Base-by-base conservation (phyloP, 1,140 invertebrate species). In the Thaumatotibia leucotreta region DNA sequence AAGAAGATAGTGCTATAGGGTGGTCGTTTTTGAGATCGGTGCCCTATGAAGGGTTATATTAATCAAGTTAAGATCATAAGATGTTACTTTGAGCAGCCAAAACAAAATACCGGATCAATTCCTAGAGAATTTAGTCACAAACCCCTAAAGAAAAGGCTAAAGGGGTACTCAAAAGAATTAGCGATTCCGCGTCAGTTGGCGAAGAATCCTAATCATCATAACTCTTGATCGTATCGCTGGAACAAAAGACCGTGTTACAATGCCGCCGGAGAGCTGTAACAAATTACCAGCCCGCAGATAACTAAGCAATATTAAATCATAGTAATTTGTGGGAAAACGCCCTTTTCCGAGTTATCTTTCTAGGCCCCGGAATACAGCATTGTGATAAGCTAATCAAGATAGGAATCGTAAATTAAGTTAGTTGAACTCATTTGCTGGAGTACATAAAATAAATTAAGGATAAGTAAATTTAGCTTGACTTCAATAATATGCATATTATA, bases 221-320 rank as follows among this genome's bases (percentile, higher is more conserved):
- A 88, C 79, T 91, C 88, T 88, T 87, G 86, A 91, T 89, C 67
- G 66, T 91, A 91, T 91, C 88, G 78, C 76, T 70, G 69, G 85
- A 89, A 91, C 88, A 91, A 91, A 91, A 88, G 86, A 72, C 78
- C 61, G 71, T 67, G 79, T 80, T 87, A 91, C 88, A 89, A 91
- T 91, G 83, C 85, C 81, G 76, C 77, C 79, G 61, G 73, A 76
- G 81, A 82, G 79, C 82, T 77, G 82, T 86, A 89, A 91, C 86
- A 91, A 91, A 91, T 89, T 89, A 86, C 86, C 81, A 74, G 68
- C 84, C 81, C 82, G 70, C 83, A 88, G 88, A 91, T 91, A 91
- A 91, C 85, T 91, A 88, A 85, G 86, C 85, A 89, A 91, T 91
- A 89, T 89, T 91, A 91, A 91, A 89, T 91, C 88, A 91, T 87